Conservation (phyloP, 2,113 vertebrate species). For the Tympanuchus pallidicinctus region DNA sequence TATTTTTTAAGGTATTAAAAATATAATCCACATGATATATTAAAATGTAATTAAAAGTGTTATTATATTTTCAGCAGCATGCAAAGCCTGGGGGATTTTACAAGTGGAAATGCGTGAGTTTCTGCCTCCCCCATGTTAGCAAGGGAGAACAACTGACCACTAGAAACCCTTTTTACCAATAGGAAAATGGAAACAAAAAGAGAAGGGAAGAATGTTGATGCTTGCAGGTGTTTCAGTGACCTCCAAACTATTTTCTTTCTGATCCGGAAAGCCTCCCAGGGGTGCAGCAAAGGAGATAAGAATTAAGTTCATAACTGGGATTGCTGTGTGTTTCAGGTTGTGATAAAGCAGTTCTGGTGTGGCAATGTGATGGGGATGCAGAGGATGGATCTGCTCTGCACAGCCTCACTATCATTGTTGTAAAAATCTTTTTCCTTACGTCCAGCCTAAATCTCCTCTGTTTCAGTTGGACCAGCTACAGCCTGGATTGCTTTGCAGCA, state of each 20-base stretch:
- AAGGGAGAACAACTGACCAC: neutral
- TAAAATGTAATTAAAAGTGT: constrained; percentile 51
- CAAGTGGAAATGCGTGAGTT: neutral
- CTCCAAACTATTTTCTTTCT: neutral
- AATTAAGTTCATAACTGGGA: neutral
- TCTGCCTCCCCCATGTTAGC: neutral
- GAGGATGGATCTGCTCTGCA: neutral
- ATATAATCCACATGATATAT: neutral
- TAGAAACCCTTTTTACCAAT: neutral
- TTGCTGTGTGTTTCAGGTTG: neutral
- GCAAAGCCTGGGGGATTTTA: neutral
- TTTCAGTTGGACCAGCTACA: neutral
- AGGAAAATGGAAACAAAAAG: neutral
- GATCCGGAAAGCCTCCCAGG: neutral
- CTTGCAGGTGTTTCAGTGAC: neutral
- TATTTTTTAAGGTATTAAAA: constrained; percentile 38
- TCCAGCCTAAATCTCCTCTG: no score
- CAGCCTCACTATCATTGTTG: no score
- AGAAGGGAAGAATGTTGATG: neutral
- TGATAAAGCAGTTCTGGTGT: neutral
- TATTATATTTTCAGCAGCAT: constrained; percentile 7
- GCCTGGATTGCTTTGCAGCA: neutral
- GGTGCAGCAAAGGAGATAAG: neutral
- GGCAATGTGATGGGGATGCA: rapidly evolving
- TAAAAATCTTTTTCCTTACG: no score